Base-by-base conservation (phyloP, 2,113 vertebrate species). In the Lepus timidus region DNA sequence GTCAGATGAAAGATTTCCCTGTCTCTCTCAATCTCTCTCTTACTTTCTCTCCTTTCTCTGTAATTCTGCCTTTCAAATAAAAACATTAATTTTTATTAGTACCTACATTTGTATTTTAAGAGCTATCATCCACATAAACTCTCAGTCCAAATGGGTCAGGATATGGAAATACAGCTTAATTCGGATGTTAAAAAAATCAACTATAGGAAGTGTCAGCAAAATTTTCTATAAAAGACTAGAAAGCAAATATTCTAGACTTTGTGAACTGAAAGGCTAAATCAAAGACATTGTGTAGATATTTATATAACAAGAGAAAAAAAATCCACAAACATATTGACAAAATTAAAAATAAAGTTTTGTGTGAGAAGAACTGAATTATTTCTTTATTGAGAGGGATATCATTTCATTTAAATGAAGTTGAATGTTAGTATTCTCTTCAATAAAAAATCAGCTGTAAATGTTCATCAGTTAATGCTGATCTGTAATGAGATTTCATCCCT, bases 401-500 rank as follows among this genome's bases (percentile, higher is more conserved):
- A 58, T 95, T 91, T 93, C 58, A 85, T 4, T 94, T 93, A 84
- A 75, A 62, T 79, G 3, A 27, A 13, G 44, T 81, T 76, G 29
- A 85, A 91, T 83, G 8, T 78, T 79, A 68, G 62, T 79, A 82
- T 91, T 80, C 31, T 36, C 44, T 79, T 62, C 61, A 67, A 93
- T 71, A 70, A 93, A 76, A 58, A 92, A 92, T 86, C 64, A 83
- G 13, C 74, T 90, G 25, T 67, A 90, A 91, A 89, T 85, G 23
- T 85, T 86, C 62, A 64, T 76, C 51, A 49, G 19, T 64, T 86
- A 85, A 71, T 76, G 36, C 62, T 93, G 85, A 95, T 95, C 52
- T 96, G 29, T 90, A 96, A 95, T 81, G 81, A 96, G 25, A 96
- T 92, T 96, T 90, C 90, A 89, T 22, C 23, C 39, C 80, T 90